A percentile compares a stretch with the other conserved stretches of the same genome.
These are phyloP conservation scores for Leptinotarsa defecta DNA, from an alignment of 1,140 invertebrate genomes.

Conservation along the genomic window DNA sequence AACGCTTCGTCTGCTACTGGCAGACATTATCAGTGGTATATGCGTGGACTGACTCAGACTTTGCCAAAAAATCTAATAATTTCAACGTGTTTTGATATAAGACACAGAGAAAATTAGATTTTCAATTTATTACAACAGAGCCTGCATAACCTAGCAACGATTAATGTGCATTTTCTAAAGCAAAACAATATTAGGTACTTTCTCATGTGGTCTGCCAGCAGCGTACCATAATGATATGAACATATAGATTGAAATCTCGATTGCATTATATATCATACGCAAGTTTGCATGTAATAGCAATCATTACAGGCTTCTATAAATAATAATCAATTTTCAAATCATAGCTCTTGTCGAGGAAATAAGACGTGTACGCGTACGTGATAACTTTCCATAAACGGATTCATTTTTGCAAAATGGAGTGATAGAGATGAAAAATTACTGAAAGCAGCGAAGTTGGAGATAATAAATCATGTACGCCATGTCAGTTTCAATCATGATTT, in stretches of 20 bases:
- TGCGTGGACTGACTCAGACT: too few species aligned
- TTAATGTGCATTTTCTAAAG: too few species aligned
- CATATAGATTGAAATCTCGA: background rate
- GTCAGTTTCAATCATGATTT: background rate
- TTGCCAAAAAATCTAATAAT: too few species aligned
- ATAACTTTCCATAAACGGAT: background rate
- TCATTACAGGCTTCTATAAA: slow-evolving; percentile 3
- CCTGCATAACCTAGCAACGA: too few species aligned
- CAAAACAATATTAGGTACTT: too few species aligned
- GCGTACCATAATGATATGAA: too few species aligned
- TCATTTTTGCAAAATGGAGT: background rate
- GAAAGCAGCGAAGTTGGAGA: background rate
- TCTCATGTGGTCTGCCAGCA: too few species aligned
- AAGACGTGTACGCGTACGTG: background rate
- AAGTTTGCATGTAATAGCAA: background rate
- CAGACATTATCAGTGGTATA: too few species aligned
- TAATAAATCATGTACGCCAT: background rate
- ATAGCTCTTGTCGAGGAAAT: background rate
- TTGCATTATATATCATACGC: background rate
- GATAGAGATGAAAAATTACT: background rate
- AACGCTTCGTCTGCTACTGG: too few species aligned
- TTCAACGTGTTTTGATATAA: too few species aligned
- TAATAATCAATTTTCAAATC: slow-evolving; percentile 4
- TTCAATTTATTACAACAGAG: too few species aligned
- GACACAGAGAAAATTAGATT: too few species aligned